Evolutionary conservation across 2,888 invertebrate genomes (phyloP).

Genomic region (Acanthosepion lycidas): DNA sequence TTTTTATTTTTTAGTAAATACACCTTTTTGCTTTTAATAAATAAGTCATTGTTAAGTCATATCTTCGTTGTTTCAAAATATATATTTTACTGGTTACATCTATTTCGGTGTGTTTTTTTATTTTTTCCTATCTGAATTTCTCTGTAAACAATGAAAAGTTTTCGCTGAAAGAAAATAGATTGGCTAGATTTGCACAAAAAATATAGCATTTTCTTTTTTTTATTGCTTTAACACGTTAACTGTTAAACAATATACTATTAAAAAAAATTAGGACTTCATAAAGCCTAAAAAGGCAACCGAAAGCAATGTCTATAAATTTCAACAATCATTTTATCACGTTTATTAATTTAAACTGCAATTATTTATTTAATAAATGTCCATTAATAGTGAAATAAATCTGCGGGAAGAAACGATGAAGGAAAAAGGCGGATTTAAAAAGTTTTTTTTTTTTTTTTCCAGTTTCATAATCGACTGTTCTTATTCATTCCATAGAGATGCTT

Average conservation of each 20-base stretch:
- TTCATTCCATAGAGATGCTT: too few species aligned
- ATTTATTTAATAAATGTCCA: too few species aligned
- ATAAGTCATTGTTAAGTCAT: not conserved
- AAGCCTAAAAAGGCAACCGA: not conserved
- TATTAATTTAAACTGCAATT: not conserved
- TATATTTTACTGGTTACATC: not conserved
- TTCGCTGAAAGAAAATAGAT: not conserved
- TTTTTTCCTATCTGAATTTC: not conserved
- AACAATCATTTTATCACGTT: not conserved
- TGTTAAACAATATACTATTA: not conserved
- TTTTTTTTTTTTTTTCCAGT: too few species aligned
- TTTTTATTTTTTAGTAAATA: too few species aligned
- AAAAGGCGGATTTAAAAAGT: too few species aligned
- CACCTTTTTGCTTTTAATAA: too few species aligned
- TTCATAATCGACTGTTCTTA: too few species aligned
- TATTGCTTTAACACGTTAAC: not conserved
- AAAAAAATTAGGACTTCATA: not conserved
- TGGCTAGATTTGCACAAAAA: not conserved
- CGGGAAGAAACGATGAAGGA: too few species aligned
- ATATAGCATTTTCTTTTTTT: not conserved
- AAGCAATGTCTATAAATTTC: not conserved
- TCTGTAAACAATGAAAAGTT: not conserved
- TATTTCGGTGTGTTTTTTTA: not conserved
- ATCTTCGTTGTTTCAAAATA: not conserved
- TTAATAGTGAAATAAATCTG: too few species aligned